These are phyloP conservation scores for Philypnodon macrostomus DNA, from an alignment of 2,797 vertebrate species.

Conservation along the genomic window DNA sequence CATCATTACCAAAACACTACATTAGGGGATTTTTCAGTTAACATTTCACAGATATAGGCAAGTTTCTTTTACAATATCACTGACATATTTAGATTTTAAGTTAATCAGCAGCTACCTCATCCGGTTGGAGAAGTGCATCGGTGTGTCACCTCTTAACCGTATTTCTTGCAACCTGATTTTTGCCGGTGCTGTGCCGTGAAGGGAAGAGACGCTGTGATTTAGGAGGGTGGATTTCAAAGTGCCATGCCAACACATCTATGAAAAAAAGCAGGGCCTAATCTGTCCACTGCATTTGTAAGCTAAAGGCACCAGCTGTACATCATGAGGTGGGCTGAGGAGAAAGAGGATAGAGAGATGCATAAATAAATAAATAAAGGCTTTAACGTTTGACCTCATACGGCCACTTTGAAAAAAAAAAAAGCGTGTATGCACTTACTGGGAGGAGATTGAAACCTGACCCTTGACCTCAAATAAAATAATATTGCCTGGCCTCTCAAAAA, in stretches of 20 bases:
- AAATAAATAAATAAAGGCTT: conserved; percentile 71
- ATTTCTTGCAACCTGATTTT: no score
- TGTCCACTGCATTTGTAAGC: conserved; percentile 67
- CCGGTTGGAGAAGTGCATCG: conserved; percentile 35
- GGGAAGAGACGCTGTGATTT: background rate
- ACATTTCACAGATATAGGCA: background rate
- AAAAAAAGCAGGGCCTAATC: conserved; percentile 73
- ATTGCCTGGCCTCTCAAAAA: conserved; percentile 27
- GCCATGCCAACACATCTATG: conserved; percentile 70
- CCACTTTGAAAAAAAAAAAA: conserved; percentile 67
- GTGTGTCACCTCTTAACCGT: conserved; percentile 41
- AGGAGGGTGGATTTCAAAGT: conserved; percentile 61
- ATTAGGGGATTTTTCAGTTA: background rate
- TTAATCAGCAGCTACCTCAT: conserved; percentile 45
- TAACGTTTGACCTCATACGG: conserved; percentile 66
- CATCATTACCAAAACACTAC: background rate
- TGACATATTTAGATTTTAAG: conserved; percentile 5
- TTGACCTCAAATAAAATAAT: conserved; percentile 53
- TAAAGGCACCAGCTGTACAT: conserved; percentile 70
- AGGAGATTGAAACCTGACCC: conserved; percentile 60
- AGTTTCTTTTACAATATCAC: background rate
- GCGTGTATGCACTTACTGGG: conserved; percentile 45
- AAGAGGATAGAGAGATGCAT: conserved; percentile 63
- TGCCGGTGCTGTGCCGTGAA: conserved; percentile 22
- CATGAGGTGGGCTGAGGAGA: conserved; percentile 40